Percentiles rank a stretch among this genome's conserved stretches.
phyloP scores from a whole-genome alignment of 2,113 vertebrate genomes.

The Coreoperca whiteheadi region DNA sequence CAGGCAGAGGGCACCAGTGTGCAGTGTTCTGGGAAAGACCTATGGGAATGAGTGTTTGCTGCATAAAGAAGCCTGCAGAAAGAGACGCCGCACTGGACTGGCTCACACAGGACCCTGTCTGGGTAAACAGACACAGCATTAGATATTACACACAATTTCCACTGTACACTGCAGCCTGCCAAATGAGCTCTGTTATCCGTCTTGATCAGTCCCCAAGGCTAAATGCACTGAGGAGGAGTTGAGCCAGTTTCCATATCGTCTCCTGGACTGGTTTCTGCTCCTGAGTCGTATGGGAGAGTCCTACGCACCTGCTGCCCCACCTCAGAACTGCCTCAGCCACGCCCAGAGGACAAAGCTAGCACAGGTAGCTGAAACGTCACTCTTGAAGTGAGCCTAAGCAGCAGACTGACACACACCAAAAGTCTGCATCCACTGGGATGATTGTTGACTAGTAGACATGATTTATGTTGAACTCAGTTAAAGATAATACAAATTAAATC shows the following conservation, averaged over 20 bases:
- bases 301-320: constrained; percentile 55
- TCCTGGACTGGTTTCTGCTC: constrained; percentile 83
- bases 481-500: constrained; percentile 46
- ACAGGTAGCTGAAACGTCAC: constrained; percentile 60
- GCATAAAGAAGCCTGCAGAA: constrained; percentile 83
- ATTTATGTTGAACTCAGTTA: constrained; percentile 42
- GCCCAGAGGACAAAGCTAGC: constrained; percentile 62
- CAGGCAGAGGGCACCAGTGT: constrained; percentile 84
- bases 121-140: constrained; percentile 69
- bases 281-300: constrained; percentile 78
- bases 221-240: constrained; percentile 69
- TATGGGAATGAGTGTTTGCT: constrained; percentile 81
- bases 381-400: background rate
- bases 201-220: constrained; percentile 59
- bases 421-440: background rate
- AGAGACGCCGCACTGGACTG: constrained; percentile 75
- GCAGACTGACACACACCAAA: background rate
- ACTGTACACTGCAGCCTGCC: constrained; percentile 14
- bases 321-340: constrained; percentile 72
- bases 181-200: constrained; percentile 39
- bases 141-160: constrained; percentile 37
- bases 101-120: constrained; percentile 81
- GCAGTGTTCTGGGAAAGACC: constrained; percentile 84
- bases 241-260: constrained; percentile 81
- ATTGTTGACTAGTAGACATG: background rate